Percentiles rank a stretch among this genome's conserved stretches.
Evolutionary conservation across 92 coral and sea anemone species (phyloP).

Genomic region (Epizoanthus illoricatus): DNA sequence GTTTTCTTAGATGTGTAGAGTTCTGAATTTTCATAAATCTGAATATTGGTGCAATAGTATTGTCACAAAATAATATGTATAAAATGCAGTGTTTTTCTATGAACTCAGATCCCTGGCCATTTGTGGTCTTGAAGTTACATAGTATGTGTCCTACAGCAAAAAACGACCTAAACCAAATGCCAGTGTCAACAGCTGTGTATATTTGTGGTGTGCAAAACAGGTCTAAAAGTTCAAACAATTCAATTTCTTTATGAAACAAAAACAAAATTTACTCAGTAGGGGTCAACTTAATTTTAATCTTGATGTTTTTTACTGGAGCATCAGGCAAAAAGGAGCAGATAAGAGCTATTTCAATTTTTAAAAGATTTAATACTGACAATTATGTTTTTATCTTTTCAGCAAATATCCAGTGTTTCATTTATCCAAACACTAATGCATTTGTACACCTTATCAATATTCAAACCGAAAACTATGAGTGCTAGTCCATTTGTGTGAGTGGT

Average conservation of each 20-base stretch:
- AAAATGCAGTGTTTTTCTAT: too few relatives aligned
- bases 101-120: too few relatives aligned
- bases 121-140: too few relatives aligned
- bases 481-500: not conserved
- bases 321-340: not conserved
- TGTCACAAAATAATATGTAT: not conserved
- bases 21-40: not conserved
- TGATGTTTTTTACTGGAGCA: not conserved
- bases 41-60: not conserved
- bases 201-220: not conserved
- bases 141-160: not conserved
- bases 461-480: too few relatives aligned
- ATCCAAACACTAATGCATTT: not conserved
- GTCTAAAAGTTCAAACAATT: not conserved
- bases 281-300: not conserved
- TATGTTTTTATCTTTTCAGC: not conserved
- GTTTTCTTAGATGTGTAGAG: not conserved
- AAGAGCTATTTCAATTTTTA: not conserved
- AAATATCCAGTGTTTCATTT: not conserved
- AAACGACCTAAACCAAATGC: not conserved
- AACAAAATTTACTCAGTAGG: not conserved
- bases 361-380: conserved; percentile 10
- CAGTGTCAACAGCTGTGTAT: not conserved
- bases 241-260: not conserved
- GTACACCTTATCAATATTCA: not conserved